Evolutionary conservation across 2,797 vertebrate genomes (phyloP).

Genomic region (Picus viridis): DNA sequence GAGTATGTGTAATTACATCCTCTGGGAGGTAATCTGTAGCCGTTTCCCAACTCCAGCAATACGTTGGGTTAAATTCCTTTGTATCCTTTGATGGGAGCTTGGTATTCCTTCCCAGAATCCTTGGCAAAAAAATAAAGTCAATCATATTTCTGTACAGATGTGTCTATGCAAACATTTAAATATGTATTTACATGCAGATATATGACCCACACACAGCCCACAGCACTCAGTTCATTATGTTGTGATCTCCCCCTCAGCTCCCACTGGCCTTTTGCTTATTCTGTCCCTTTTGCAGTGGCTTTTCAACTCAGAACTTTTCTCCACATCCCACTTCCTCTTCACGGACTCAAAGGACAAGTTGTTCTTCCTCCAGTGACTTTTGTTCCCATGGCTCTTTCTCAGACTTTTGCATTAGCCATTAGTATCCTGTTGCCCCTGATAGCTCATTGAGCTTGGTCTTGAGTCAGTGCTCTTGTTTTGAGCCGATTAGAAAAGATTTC

Average conservation of each 20-base stretch:
- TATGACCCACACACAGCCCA: background rate
- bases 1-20: background rate
- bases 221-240: background rate
- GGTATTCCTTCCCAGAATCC: background rate
- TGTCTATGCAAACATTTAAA: background rate
- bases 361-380: slow-evolving; percentile 35
- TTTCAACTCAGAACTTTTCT: slow-evolving; percentile 5
- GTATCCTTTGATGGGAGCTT: background rate
- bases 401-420: slow-evolving; percentile 38
- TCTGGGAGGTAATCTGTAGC: background rate
- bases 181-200: background rate
- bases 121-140: background rate
- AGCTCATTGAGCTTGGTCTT: slow-evolving; percentile 63
- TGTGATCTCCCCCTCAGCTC: background rate
- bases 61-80: background rate
- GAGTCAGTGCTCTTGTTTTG: slow-evolving; percentile 61
- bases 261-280: background rate
- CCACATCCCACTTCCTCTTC: background rate
- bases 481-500: slow-evolving; percentile 69
- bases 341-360: slow-evolving; percentile 18
- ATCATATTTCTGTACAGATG: background rate
- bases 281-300: background rate
- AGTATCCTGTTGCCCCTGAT: slow-evolving; percentile 57
- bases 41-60: background rate
- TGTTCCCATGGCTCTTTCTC: slow-evolving; percentile 67